These are phyloP conservation scores for Eupeodes latifasciatus DNA, from an alignment of 2,888 invertebrate genomes.

Conservation along the genomic window DNA sequence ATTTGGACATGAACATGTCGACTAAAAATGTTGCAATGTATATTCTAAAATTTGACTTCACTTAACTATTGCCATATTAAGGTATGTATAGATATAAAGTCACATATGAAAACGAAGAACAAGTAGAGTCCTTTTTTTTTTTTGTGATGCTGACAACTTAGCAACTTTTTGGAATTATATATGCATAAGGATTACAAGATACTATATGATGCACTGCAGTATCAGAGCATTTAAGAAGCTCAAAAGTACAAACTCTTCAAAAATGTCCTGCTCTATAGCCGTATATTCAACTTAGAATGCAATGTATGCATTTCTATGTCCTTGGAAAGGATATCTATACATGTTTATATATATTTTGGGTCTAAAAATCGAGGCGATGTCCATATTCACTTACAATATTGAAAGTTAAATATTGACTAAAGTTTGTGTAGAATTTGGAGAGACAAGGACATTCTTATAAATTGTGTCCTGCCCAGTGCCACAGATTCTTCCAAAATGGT, in stretches of 20 bases:
- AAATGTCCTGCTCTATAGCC: slow-evolving; percentile 21
- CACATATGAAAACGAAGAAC: not conserved
- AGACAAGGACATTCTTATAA: slow-evolving; percentile 60
- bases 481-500: slow-evolving; percentile 40
- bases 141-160: slow-evolving; percentile 58
- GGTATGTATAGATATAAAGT: not conserved
- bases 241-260: slow-evolving; percentile 53
- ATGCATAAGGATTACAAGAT: slow-evolving; percentile 61
- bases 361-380: slow-evolving; percentile 4
- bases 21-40: slow-evolving; percentile 40
- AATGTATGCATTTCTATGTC: slow-evolving; percentile 35
- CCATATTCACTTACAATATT: slow-evolving; percentile 61
- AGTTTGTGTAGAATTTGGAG: slow-evolving; percentile 50
- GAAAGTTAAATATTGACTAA: slow-evolving; percentile 72
- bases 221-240: slow-evolving; percentile 60
- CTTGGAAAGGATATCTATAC: slow-evolving; percentile 27
- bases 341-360: not conserved
- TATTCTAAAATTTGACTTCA: slow-evolving; percentile 15
- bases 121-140: slow-evolving; percentile 18
- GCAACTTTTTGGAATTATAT: slow-evolving; percentile 48
- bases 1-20: slow-evolving; percentile 29
- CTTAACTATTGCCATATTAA: not conserved
- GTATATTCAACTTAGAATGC: slow-evolving; percentile 35
- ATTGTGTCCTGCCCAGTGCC: slow-evolving; percentile 1
- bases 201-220: slow-evolving; percentile 6